Evolutionary conservation across 2,113 vertebrate species (phyloP), one percentile per base, ranked within the genome.

Genomic region (Pelecanus crispus): DNA sequence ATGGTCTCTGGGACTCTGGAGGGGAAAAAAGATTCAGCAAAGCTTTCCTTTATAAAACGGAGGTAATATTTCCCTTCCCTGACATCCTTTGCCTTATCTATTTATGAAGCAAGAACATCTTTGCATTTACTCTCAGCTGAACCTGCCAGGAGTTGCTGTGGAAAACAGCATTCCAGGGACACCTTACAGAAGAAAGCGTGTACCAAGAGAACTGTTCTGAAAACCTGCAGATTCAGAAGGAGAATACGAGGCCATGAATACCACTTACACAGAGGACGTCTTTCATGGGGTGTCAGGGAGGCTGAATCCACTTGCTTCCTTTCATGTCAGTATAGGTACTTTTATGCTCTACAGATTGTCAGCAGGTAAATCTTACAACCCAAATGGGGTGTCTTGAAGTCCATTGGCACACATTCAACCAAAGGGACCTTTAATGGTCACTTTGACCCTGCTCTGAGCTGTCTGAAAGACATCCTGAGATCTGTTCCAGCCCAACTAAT

Each of bases 161-260:
- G 73, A 85, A 93, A 96, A 94, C 34, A 92, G 58, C 68, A 49
- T 94, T 89, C 86, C 65, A 86, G 95, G 81, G 81, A 95, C 70
- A 59, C 9, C 66, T 92, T 72, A 61, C 4, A 82, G 88, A 87
- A 59, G 45, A 58, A 92, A 77, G 28, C 0, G 0, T 32, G n/a
- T 61, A 79, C 31, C 36, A 59, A 38, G 62, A 82, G 77, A 92
- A 78, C 22, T 0, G 0, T 80, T 92, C 50, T 28, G 81, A 65
- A 94, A 93, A 85, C 32, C 78, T 82, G 67, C 45, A 55, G 55
- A 22, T 80, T 91, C 84, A 92, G 70, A 91, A 61, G 36, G 38
- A 79, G 47, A 89, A 47, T 68, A 79, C 1, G 2, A 85, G 66
- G 32, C 61, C 49, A 50, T 59, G 59, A 90, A 55, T 47, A 49